These are phyloP conservation scores for Centruroides sculpturatus DNA, from an alignment of 1,140 invertebrate species.

Conservation along the genomic window DNA sequence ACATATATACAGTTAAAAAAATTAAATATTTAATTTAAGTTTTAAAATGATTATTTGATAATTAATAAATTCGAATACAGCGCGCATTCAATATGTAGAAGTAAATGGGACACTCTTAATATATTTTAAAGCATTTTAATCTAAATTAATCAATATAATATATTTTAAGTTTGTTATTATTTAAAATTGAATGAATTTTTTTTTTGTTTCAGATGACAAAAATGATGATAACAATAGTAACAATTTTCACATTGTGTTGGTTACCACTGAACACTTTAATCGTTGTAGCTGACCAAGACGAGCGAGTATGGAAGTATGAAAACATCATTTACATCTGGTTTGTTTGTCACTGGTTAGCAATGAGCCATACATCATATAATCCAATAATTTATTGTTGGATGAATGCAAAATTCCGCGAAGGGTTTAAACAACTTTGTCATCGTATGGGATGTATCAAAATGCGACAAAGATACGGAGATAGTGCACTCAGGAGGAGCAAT, in stretches of 20 bases:
- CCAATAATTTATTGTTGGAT: slow-evolving; percentile 88
- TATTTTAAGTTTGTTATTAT: too few species aligned
- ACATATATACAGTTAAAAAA: too few species aligned
- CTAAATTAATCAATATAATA: too few species aligned
- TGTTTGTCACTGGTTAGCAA: slow-evolving; percentile 66
- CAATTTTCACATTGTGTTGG: slow-evolving; percentile 34
- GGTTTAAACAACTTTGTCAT: slow-evolving; percentile 21
- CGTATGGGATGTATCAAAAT: neutral
- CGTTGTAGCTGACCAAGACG: slow-evolving; percentile 24
- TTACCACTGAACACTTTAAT: slow-evolving; percentile 30
- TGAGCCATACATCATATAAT: slow-evolving; percentile 85
- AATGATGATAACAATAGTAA: slow-evolving; percentile 36
- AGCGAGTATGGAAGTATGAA: slow-evolving; percentile 23
- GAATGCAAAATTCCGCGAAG: slow-evolving; percentile 57
- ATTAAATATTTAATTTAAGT: too few species aligned
- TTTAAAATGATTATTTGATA: too few species aligned
- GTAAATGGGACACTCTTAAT: too few species aligned
- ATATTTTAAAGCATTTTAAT: too few species aligned
- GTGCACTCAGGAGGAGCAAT: slow-evolving; percentile 6
- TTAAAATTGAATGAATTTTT: neutral
- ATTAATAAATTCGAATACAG: too few species aligned
- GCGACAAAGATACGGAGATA: neutral
- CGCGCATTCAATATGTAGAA: too few species aligned
- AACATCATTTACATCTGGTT: slow-evolving; percentile 54
- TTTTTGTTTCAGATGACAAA: slow-evolving; percentile 43